Evolutionary conservation across 2,888 invertebrate species (phyloP).

Genomic region (Drosophila gaucha): DNA sequence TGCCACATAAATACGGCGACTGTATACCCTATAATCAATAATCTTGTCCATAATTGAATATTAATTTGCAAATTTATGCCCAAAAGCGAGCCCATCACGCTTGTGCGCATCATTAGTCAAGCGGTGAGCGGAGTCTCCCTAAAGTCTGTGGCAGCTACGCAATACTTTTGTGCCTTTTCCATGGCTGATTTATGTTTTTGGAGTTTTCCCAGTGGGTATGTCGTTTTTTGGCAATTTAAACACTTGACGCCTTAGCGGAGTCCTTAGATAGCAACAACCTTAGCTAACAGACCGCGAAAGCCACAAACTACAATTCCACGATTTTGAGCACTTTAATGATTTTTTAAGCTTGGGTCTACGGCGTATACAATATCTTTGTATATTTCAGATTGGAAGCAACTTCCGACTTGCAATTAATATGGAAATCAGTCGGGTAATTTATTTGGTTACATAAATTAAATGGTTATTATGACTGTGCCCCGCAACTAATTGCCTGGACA

Average conservation of each 20-base stretch:
- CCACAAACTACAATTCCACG: conserved; percentile 4
- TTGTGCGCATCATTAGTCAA: conserved; percentile 52
- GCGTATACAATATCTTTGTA: conserved; percentile 37
- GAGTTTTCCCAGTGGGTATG: background rate
- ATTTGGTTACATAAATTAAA: conserved; percentile 51
- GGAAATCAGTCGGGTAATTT: conserved; percentile 61
- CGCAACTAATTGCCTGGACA: conserved; percentile 57
- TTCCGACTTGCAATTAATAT: conserved; percentile 74
- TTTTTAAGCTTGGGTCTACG: background rate
- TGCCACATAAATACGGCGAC: conserved; percentile 3
- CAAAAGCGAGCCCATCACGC: conserved; percentile 7
- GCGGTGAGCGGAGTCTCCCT: conserved; percentile 3
- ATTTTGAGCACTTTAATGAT: background rate
- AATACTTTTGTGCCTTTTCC: conserved; percentile 34
- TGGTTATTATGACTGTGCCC: conserved; percentile 53
- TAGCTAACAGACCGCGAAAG: conserved; percentile 6
- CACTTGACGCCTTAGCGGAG: conserved; percentile 29
- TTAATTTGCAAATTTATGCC: conserved; percentile 64
- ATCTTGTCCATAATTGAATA: conserved; percentile 65
- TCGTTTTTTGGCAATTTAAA: conserved; percentile 16
- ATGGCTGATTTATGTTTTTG: conserved; percentile 53
- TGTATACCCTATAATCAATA: conserved; percentile 46
- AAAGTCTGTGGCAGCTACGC: conserved; percentile 29
- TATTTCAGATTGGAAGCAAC: conserved; percentile 27
- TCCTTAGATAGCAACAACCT: conserved; percentile 39